Base-by-base conservation (phyloP, 2,888 invertebrate genomes). In the Sipha maydis region DNA sequence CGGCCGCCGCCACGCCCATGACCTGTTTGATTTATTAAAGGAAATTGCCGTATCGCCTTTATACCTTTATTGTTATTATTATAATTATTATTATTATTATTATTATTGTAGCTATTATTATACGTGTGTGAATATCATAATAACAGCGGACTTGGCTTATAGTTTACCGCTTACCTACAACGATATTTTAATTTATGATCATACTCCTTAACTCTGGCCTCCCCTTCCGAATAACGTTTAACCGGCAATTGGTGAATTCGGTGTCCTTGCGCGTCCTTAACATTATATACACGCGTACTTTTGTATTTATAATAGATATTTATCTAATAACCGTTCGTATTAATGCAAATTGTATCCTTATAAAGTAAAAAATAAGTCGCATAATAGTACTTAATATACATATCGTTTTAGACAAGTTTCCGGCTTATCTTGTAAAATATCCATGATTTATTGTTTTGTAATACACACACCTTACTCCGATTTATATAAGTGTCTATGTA, bases 1-100 rank as follows among this genome's bases (percentile, higher is more conserved):
- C 38, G 41, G 28, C 31, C 41, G 48, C 77, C 41, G 73, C 85
- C 85, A 76, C 85, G 85, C 85, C 85, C 85, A 77, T 78, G 77
- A 69, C 85, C 85, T 69, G 67, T 85, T 85, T 85, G 85, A 85
- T 85, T 85, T 85, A 85, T 85, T 69, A 61, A 85, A 28, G 78
- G 48, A 78, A 77, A 67, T 67, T 67, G 41, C 77, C 69, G 69
- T 77, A 61, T 61, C 85, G 85, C 67, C 31, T 85, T 67, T 85
- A 85, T 85, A 77, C 77, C 77, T 67, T 77, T 28, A 69, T 82
- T 25, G 31, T 21, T 9, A 21, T 34, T 25, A 38, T 21, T 25
- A 38, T 38, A n/a, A 28, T 84, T 61, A 73, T 83, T 34, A 48
- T 54, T 75, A 83, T 34, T 61, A n/a, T 69, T 56, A 83, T 84